Conservation (phyloP, 1,140 invertebrate genomes). For the Drosophila dunni region DNA sequence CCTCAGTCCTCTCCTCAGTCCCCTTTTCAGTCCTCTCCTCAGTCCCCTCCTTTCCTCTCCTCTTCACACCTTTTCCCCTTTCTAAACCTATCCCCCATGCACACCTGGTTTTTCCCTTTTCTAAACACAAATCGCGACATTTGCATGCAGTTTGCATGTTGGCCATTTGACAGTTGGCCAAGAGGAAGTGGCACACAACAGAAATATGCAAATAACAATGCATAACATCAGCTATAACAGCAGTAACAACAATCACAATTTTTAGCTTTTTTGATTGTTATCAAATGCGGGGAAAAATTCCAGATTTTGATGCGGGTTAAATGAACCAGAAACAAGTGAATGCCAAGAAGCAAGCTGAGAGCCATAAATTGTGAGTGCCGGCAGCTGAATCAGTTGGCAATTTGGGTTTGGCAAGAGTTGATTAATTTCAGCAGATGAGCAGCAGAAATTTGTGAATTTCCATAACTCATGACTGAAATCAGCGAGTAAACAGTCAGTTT, state of each 20-base stretch:
- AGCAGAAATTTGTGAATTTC: background rate
- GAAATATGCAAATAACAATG: constrained; percentile 57
- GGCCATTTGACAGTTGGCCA: constrained; percentile 30
- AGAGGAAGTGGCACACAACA: constrained; percentile 50
- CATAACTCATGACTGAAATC: background rate
- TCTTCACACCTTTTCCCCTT: background rate
- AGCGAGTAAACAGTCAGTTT: background rate
- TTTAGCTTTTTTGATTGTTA: constrained; percentile 26
- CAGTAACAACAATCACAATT: constrained; percentile 21
- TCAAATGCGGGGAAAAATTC: constrained; percentile 32
- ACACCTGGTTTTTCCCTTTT: background rate
- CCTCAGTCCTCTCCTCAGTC: no score
- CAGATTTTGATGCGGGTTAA: constrained; percentile 55
- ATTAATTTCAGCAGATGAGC: constrained; percentile 34
- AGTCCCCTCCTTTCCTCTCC: background rate
- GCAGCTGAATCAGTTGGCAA: constrained; percentile 26
- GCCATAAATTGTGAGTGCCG: constrained; percentile 57
- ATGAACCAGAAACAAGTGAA: constrained; percentile 10
- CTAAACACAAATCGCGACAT: constrained; percentile 27
- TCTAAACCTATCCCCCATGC: background rate
- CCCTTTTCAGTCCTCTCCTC: no score
- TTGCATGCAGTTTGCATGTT: constrained; percentile 53
- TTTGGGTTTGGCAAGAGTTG: constrained; percentile 49
- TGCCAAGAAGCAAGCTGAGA: constrained; percentile 13
- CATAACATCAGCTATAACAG: constrained; percentile 10